Conservation (phyloP, 2,113 vertebrate species). For the Pogonocichla stellata region DNA sequence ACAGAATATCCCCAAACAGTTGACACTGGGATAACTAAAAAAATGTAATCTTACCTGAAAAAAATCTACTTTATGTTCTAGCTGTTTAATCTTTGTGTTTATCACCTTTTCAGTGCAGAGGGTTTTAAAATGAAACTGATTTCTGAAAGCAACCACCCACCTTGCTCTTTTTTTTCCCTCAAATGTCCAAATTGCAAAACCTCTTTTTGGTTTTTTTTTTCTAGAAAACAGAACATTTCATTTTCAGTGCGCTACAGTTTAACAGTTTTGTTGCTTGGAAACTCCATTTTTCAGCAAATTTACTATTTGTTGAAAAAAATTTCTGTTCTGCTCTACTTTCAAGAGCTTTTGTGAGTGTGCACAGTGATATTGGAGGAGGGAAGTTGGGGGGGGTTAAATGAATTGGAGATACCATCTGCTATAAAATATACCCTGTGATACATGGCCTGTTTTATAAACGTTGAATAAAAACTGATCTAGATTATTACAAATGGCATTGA, state of each 20-base stretch:
- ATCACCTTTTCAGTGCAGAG: background rate
- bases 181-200: background rate
- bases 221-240: background rate
- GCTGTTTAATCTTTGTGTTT: background rate
- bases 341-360: constrained; percentile 9
- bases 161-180: rapidly evolving
- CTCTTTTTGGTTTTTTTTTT: background rate
- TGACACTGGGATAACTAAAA: background rate
- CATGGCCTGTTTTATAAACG: constrained; percentile 55
- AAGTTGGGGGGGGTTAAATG: constrained; percentile 23
- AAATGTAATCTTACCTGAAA: background rate
- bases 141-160: background rate
- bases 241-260: background rate
- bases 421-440: constrained; percentile 57
- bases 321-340: constrained; percentile 5
- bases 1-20: background rate
- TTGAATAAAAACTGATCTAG: constrained; percentile 64
- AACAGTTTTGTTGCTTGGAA: constrained; percentile 45
- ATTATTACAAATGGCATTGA: constrained; percentile 64
- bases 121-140: background rate
- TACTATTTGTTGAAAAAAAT: constrained; percentile 44
- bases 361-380: constrained; percentile 22
- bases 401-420: constrained; percentile 64
- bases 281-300: constrained; percentile 36
- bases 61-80: background rate